Evolutionary conservation across 2,888 invertebrate species (phyloP).

Genomic region (Drosophila sordidula): DNA sequence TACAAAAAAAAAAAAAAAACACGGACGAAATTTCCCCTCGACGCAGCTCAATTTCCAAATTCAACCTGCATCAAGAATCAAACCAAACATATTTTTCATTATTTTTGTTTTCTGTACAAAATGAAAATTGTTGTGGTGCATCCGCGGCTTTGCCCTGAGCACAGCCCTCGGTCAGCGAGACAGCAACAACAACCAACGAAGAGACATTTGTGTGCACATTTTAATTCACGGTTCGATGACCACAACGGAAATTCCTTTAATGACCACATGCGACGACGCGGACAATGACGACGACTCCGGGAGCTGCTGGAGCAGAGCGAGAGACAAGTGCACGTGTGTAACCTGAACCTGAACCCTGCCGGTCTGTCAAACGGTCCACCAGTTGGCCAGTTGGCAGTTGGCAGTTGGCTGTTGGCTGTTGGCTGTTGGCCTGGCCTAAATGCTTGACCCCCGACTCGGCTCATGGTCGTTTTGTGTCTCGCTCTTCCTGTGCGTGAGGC

Average conservation of each 20-base stretch:
- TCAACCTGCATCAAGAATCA: slow-evolving; percentile 48
- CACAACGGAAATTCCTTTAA: slow-evolving; percentile 81
- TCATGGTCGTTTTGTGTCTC: slow-evolving; percentile 4
- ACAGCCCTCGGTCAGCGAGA: background rate
- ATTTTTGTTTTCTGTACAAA: slow-evolving; percentile 12
- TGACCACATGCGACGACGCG: slow-evolving; percentile 69
- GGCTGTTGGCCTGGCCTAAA: slow-evolving; percentile 42
- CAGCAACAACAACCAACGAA: slow-evolving; percentile 11
- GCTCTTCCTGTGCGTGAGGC: slow-evolving; percentile 27
- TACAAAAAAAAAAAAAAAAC: no score
- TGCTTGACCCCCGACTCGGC: slow-evolving; percentile 42
- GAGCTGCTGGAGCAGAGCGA: slow-evolving; percentile 41
- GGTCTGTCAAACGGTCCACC: slow-evolving; percentile 5
- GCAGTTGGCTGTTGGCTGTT: background rate
- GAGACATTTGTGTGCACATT: slow-evolving; percentile 62
- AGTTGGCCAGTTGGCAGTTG: slow-evolving; percentile 18
- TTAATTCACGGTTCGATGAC: slow-evolving; percentile 76
- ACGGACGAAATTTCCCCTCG: slow-evolving; percentile 1
- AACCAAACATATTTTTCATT: slow-evolving; percentile 34
- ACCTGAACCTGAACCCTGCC: slow-evolving; percentile 50
- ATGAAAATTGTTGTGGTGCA: slow-evolving; percentile 28
- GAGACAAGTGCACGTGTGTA: slow-evolving; percentile 58
- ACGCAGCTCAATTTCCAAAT: slow-evolving; percentile 1
- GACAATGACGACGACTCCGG: slow-evolving; percentile 44
- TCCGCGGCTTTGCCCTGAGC: slow-evolving; percentile 3